Evolutionary conservation across 2,113 vertebrate genomes (phyloP), one percentile per base, ranked within the genome.

Genomic region (Oryzias curvinotus): DNA sequence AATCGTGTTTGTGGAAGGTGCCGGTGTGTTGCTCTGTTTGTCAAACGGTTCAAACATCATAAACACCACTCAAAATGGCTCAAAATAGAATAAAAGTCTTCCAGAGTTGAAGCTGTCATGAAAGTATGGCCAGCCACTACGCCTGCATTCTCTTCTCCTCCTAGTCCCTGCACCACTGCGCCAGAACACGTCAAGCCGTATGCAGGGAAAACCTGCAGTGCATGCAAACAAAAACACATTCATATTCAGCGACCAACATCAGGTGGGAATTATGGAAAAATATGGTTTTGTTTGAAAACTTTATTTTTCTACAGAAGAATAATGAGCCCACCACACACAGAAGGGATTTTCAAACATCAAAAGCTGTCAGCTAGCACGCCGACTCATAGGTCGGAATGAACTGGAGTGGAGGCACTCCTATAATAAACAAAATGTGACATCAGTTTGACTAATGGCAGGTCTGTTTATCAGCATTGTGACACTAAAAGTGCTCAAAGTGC

Each of bases 101-200:
- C 36, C 10, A 12, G 12, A 36, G 10, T 36, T 36, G 36, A 36
- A 36, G 12, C 12, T 72, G 62, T 57, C 57, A 58, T 52, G 48
- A 60, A 57, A 47, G 13, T 52, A 7, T 48, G 54, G 44, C 77
- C 82, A 85, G 84, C 85, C 78, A 84, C 42, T 15, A 3, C 44
- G 53, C 48, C 15, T 1, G 61, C 21, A 30, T 62, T 5, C 23
- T 57, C 52, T 56, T 47, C 44, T 47, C 45, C 44, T 14, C 5
- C 65, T 73, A 62, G 65, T 81, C 77, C 65, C 53, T 25, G 46
- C 71, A 52, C 65, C 0, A 8, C 73, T 68, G 78, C 58, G 57
- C 52, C 4, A 25, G 15, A 75, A 71, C 68, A 41, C 73, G 78
- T 82, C 86, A 80, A 80, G 78, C 75, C 80, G 64, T 71, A 75